Evolutionary conservation across 2,888 invertebrate species (phyloP), one percentile per base, ranked within the genome.

Genomic region (Apotomis capreana): DNA sequence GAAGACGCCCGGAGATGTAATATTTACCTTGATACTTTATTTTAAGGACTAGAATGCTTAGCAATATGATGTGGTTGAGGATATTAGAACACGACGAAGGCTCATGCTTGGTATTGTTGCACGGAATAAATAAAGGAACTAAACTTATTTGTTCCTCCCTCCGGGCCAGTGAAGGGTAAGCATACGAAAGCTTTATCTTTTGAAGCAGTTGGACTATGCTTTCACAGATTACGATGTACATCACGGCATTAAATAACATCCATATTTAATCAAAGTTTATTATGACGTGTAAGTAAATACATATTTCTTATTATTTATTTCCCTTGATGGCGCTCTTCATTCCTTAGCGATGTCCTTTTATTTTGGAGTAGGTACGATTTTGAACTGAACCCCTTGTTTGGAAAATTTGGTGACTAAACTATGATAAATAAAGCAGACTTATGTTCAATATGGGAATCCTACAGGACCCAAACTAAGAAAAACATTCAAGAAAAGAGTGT

Each of bases 141-240:
- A 75, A 77, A 83, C 81, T 83, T 83, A 86, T 87, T 89, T 87
- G 86, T 88, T 88, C 84, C 86, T 86, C 78, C 84, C 86, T 86
- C 78, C 80, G 77, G 72, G 68, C 69, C 63, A 36, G 51, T 40
- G 55, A 55, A n/a, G 81, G 84, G 84, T 83, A 82, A 81, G 83
- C 80, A 83, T 80, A 81, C 81, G 78, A 77, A 76, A 61, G 78
- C 78, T 79, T 80, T 82, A 78, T 79, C 74, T 77, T 78, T 76
- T 73, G 74, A 74, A 73, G 62, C 68, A 75, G 76, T 62, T 70
- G 65, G 46, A 59, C 55, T 63, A 63, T 52, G 36, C 54, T 68
- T 62, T 37, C 57, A 52, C 12, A 57, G 57, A 36, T 57, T 61
- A 61, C 49, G 61, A 15, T 26, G 9, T 46, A 10, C 36, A 15